phyloP scores from a whole-genome alignment of 2,113 vertebrate genomes.

The Sceloporus undulatus region DNA sequence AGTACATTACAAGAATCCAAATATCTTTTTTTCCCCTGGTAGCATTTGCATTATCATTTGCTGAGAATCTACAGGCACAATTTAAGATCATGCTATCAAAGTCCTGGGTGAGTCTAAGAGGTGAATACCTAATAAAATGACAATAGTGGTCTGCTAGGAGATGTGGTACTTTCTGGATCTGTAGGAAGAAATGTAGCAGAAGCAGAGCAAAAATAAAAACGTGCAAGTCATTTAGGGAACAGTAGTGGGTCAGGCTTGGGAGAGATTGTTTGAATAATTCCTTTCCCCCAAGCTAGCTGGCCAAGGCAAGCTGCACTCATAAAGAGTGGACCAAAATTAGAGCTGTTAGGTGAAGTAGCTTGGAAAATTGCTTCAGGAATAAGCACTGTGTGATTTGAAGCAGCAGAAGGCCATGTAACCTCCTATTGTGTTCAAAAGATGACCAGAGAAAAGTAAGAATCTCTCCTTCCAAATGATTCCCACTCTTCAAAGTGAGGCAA shows the following conservation, averaged over 20 bases:
- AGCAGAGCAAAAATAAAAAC: not conserved
- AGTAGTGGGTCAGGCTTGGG: not conserved
- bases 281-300: not conserved
- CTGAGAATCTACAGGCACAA: not conserved
- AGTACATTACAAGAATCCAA: not conserved
- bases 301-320: not conserved
- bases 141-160: too few species aligned
- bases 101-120: not conserved
- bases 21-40: not conserved
- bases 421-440: not conserved
- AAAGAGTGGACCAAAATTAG: not conserved
- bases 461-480: not conserved
- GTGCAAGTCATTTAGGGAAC: not conserved
- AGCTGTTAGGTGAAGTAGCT: not conserved
- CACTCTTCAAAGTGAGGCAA: not conserved
- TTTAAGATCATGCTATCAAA: not conserved
- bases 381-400: not conserved
- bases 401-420: not conserved
- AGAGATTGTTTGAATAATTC: not conserved
- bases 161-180: not conserved
- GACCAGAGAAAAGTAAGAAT: not conserved
- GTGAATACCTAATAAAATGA: not conserved
- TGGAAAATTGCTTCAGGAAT: conserved; percentile 19
- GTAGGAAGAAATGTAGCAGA: not conserved
- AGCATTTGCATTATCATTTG: not conserved